These are phyloP conservation scores for Troilus luridus DNA, from an alignment of 2,888 invertebrate species.

Conservation along the genomic window DNA sequence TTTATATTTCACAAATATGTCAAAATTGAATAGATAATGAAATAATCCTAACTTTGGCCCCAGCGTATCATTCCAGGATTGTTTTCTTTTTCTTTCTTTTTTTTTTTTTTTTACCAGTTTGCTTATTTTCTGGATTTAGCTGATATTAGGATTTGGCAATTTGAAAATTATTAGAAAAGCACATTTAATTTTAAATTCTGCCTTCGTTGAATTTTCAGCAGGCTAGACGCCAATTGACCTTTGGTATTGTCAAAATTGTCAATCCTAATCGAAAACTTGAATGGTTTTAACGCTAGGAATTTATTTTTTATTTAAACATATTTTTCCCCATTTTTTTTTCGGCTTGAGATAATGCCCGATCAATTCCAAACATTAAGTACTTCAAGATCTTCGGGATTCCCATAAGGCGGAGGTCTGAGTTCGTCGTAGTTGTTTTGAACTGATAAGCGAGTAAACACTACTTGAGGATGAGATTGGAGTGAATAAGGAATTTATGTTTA, in stretches of 20 bases:
- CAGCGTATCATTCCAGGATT: not conserved
- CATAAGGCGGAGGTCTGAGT: not conserved
- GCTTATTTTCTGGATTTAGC: not conserved
- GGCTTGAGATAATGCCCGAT: not conserved
- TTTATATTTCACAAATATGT: too few relatives aligned
- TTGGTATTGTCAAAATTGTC: not conserved
- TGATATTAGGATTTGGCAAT: not conserved
- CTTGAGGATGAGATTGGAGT: not conserved
- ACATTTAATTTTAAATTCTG: not conserved
- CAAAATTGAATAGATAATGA: not conserved
- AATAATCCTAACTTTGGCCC: not conserved
- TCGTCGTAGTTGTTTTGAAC: not conserved
- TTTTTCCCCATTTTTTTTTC: not conserved
- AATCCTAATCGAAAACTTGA: not conserved
- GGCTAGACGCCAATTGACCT: not conserved
- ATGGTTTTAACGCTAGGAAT: too few relatives aligned
- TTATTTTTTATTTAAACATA: too few relatives aligned
- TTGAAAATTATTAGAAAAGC: not conserved
- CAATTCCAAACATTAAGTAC: not conserved
- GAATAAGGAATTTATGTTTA: not conserved
- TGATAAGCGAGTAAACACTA: not conserved
- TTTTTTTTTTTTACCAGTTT: not conserved
- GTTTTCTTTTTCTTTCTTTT: not conserved
- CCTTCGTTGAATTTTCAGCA: not conserved
- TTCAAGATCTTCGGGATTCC: not conserved